A percentile compares a stretch with the other conserved stretches of the same genome.
Evolutionary conservation across 1,140 invertebrate genomes (phyloP).

Genomic region (Eciton burchellii): DNA sequence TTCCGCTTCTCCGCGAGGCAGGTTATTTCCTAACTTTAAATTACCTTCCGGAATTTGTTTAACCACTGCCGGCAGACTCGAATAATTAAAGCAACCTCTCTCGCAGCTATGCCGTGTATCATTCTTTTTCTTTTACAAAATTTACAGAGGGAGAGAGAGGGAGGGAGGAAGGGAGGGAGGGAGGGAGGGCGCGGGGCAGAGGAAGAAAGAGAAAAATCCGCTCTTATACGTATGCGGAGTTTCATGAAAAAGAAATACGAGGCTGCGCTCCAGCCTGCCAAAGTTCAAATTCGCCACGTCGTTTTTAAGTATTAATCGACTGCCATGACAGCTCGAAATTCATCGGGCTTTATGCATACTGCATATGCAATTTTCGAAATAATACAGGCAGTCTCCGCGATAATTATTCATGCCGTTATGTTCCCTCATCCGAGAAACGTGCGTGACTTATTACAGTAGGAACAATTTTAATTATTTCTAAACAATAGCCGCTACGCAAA

Average conservation of each 20-base stretch:
- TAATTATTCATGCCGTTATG: slow-evolving; percentile 3
- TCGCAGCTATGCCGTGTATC: not conserved
- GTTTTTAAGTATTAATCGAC: slow-evolving; percentile 41
- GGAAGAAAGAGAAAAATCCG: not conserved
- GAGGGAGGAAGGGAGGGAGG: too few relatives aligned
- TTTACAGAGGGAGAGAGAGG: not conserved
- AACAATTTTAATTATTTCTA: slow-evolving; percentile 26
- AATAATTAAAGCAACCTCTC: slow-evolving; percentile 35
- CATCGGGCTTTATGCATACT: not conserved
- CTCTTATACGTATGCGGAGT: slow-evolving; percentile 15
- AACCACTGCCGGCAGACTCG: not conserved
- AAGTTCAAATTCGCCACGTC: slow-evolving; percentile 11
- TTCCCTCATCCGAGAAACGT: slow-evolving; percentile 12
- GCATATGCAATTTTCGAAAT: slow-evolving; percentile 3
- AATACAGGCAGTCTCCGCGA: not conserved
- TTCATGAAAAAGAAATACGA: slow-evolving; percentile 20
- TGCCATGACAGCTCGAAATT: not conserved
- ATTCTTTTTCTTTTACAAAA: slow-evolving; percentile 13
- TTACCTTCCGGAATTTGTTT: slow-evolving; percentile 33
- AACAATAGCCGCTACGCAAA: not conserved
- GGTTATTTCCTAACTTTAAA: slow-evolving; percentile 28
- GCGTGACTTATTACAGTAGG: slow-evolving; percentile 12
- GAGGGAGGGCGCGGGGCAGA: too few relatives aligned
- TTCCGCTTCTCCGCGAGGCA: not conserved
- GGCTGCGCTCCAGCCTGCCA: slow-evolving; percentile 5